A percentile compares a stretch with the other conserved stretches of the same genome.
These are phyloP conservation scores for Hipposideros larvatus DNA, from an alignment of 2,797 vertebrate species.

Conservation along the genomic window DNA sequence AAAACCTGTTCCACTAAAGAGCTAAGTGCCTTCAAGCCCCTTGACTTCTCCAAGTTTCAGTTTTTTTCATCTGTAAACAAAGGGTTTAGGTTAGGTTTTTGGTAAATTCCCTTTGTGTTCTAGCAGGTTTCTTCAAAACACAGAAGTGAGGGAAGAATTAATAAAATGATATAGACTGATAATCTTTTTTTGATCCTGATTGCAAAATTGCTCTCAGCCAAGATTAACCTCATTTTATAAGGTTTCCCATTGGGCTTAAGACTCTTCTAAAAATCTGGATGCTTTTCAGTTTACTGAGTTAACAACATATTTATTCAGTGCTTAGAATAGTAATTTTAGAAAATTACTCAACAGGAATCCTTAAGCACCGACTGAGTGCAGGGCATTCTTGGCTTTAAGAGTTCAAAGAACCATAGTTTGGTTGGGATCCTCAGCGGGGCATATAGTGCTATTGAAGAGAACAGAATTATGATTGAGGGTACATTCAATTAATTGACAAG, in stretches of 20 bases:
- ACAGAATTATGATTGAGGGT: background rate
- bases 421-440: background rate
- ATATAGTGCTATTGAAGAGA: background rate
- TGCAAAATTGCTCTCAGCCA: slow-evolving; percentile 24
- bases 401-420: slow-evolving; percentile 15
- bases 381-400: background rate
- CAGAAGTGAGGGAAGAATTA: slow-evolving; percentile 10
- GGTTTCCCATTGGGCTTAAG: background rate
- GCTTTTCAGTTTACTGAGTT: slow-evolving; percentile 62
- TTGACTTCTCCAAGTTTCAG: background rate
- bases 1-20: background rate
- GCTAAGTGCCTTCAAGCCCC: background rate
- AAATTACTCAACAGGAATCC: background rate
- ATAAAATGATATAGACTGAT: background rate
- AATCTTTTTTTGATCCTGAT: background rate
- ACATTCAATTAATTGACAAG: slow-evolving; percentile 69
- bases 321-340: slow-evolving; percentile 45
- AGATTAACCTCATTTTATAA: slow-evolving; percentile 48
- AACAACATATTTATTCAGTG: slow-evolving; percentile 58
- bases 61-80: slow-evolving; percentile 14
- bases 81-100: background rate
- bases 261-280: slow-evolving; percentile 15
- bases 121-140: slow-evolving; percentile 11
- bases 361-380: background rate
- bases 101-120: background rate